These are phyloP conservation scores for Andrena flavipes DNA, from an alignment of 2,888 invertebrate genomes.

Conservation along the genomic window DNA sequence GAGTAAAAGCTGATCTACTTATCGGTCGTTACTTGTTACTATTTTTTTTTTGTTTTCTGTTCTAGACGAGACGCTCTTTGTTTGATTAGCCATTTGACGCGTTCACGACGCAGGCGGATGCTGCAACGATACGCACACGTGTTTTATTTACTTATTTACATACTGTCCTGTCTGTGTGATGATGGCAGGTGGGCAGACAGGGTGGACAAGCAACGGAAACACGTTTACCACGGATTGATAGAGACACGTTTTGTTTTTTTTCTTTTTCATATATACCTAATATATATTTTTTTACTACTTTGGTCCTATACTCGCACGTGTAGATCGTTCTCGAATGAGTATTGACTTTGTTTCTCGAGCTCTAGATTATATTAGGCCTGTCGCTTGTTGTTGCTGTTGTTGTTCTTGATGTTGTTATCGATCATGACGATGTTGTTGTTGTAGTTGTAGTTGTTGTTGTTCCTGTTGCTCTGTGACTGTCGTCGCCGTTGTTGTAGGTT, in stretches of 20 bases:
- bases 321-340: conserved; percentile 36
- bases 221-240: conserved; percentile 25
- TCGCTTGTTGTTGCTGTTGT: conserved; percentile 72
- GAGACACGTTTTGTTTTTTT: conserved; percentile 18
- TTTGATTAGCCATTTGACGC: conserved; percentile 34
- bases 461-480: conserved; percentile 69
- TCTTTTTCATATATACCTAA: neutral
- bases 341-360: conserved; percentile 31
- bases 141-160: conserved; percentile 32
- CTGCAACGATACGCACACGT: conserved; percentile 33
- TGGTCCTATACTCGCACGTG: conserved; percentile 2
- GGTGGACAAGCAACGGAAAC: conserved; percentile 46
- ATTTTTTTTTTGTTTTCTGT: conserved; percentile 14
- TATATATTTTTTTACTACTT: conserved; percentile 12
- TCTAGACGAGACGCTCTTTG: conserved; percentile 34
- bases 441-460: conserved; percentile 63
- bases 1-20: conserved; percentile 31
- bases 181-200: conserved; percentile 59
- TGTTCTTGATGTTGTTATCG: conserved; percentile 69
- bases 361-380: conserved; percentile 47
- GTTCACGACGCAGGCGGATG: conserved; percentile 41
- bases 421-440: conserved; percentile 70
- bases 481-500: conserved; percentile 66
- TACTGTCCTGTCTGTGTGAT: conserved; percentile 28
- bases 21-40: conserved; percentile 22